A percentile compares a stretch with the other conserved stretches of the same genome.
Conservation (phyloP, 2,888 invertebrate genomes). For the Argyresthia goedartella region DNA sequence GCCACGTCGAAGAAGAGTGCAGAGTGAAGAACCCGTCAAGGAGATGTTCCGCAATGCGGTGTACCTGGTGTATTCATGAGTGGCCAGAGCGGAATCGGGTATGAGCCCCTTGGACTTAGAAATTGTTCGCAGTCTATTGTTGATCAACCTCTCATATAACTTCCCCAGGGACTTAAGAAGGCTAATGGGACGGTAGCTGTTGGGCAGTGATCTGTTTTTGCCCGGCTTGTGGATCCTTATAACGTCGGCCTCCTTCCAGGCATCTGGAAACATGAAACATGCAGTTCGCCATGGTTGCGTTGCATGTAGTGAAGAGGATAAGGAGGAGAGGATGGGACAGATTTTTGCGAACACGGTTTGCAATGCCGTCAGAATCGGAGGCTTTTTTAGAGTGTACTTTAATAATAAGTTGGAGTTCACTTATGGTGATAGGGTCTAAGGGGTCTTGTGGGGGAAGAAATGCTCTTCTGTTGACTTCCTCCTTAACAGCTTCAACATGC, state of each 20-base stretch:
- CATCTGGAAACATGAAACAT: conserved; percentile 3
- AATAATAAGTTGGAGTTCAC: neutral
- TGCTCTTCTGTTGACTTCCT: neutral
- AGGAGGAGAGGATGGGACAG: neutral
- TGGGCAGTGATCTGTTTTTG: neutral
- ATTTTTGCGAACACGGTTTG: conserved; percentile 4
- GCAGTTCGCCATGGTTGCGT: conserved; percentile 5
- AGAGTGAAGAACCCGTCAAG: neutral
- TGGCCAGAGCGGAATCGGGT: conserved; percentile 8
- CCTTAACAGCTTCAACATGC: neutral
- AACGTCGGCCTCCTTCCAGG: no score
- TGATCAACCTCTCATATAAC: conserved; percentile 6
- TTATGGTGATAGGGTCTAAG: neutral
- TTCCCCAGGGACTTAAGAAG: conserved; percentile 6
- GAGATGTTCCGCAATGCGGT: conserved; percentile 12
- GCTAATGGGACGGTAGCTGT: conserved; percentile 2
- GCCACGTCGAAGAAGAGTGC: conserved; percentile 11
- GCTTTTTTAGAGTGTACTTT: conserved; percentile 4
- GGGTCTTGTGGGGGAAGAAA: neutral
- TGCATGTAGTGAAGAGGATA: conserved; percentile 4
- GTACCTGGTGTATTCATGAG: conserved; percentile 9
- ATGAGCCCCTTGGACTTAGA: neutral
- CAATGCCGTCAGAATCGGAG: conserved; percentile 9
- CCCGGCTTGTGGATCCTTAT: conserved; percentile 4
- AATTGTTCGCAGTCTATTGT: neutral